Base-by-base conservation (phyloP, 2,797 vertebrate genomes). In the Acipenser ruthenus region DNA sequence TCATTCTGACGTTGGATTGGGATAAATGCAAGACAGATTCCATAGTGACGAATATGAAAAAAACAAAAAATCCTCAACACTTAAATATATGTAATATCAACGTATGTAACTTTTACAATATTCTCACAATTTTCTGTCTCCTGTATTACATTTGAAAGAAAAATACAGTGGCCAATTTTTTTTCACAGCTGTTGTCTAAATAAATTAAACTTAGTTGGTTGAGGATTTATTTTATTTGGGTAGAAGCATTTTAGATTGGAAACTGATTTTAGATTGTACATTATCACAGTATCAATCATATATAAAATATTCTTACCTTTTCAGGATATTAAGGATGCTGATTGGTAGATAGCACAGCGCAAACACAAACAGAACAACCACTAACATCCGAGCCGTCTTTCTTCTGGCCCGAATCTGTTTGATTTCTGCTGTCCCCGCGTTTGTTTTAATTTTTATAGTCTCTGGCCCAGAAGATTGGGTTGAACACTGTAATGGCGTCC, bases 321-420 rank as follows among this genome's bases (percentile, higher is more conserved):
- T 99, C 82, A 99, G 87, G 72, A 98, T 84, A 74, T 99, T 99
- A 75, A 99, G 95, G 68, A 96, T 86, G 76, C 95, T 98, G 81
- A 98, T 95, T 59, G 96, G 96, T 66, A 99, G 86, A 84, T 99
- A 99, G 79, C 96, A 99, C 73, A 99, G 83, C 23, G 94, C 92
- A 70, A 99, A 99, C 72, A 98, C 92, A 77, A 95, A 79, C 62
- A 99, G 92, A 67, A 99, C 95, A 8, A 97, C 94, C 86, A 99
- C 95, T 67, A 99, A 81, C 95, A 99, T 98, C 50, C 93, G 89
- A 3, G 96, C 95, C 2, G 96, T 98, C 88, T 97, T 99, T 72
- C 94, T 88, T 67, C 96, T 82, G 8, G 93, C 90, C 72, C 84
- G 85, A 77, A 96, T 89, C 89, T 98, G 96, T 84, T 96, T 98